These are phyloP conservation scores for Doryteuthis pealeii DNA, from an alignment of 1,140 invertebrate genomes.

Conservation along the genomic window DNA sequence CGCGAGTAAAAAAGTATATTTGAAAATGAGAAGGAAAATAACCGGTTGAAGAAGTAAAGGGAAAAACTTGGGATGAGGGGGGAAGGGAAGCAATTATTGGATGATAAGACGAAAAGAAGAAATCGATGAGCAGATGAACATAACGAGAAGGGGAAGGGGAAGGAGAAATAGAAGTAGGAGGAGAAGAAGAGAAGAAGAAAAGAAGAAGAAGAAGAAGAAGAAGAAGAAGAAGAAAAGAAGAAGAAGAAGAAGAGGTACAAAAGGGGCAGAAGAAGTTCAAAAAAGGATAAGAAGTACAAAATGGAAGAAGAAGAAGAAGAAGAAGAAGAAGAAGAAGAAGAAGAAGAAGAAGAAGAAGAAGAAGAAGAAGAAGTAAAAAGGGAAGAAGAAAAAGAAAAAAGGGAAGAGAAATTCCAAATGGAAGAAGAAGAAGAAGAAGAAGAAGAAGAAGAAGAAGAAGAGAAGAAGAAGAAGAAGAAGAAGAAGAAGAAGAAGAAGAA, in stretches of 20 bases:
- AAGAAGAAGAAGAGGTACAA: too few relatives aligned
- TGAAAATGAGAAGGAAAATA: too few relatives aligned
- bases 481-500: slow-evolving; percentile 1
- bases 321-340: slow-evolving; percentile 1
- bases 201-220: slow-evolving; percentile 1
- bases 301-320: slow-evolving; percentile 10
- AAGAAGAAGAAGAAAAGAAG: slow-evolving; percentile 10
- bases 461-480: slow-evolving; percentile 13
- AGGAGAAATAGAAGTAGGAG: too few relatives aligned
- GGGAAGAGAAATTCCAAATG: background rate
- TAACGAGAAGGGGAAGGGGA: too few relatives aligned
- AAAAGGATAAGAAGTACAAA: slow-evolving; percentile 9
- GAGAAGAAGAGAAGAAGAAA: background rate
- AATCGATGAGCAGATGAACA: too few relatives aligned
- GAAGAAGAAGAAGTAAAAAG: too few relatives aligned
- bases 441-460: slow-evolving; percentile 12
- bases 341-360: background rate
- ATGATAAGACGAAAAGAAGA: too few relatives aligned
- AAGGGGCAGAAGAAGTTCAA: slow-evolving; percentile 7
- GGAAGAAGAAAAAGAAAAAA: background rate
- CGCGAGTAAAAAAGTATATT: too few relatives aligned
- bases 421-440: slow-evolving; percentile 3
- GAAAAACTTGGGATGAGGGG: too few relatives aligned
- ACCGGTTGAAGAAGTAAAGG: too few relatives aligned
- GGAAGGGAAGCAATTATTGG: too few relatives aligned